Percentiles rank a stretch among this genome's conserved stretches.
phyloP scores from a whole-genome alignment of 2,113 vertebrate genomes.

The Drymodes brunneopygia region DNA sequence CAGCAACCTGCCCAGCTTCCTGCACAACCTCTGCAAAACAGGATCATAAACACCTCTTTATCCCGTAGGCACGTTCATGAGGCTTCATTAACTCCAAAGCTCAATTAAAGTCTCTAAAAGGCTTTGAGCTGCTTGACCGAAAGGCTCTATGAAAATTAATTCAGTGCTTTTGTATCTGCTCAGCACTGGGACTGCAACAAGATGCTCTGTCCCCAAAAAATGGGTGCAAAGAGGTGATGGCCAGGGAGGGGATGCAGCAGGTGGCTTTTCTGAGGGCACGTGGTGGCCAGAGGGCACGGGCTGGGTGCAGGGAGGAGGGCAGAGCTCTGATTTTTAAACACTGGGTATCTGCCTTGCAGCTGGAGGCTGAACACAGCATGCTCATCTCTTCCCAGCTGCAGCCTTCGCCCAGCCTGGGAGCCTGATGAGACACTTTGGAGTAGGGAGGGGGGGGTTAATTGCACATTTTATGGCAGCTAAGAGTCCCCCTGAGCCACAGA shows the following conservation, averaged over 20 bases:
- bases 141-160: constrained; percentile 36
- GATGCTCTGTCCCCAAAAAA: not conserved
- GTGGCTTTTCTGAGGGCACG: not conserved
- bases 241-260: not conserved
- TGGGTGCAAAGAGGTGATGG: accelerated
- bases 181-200: not conserved
- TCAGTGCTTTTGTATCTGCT: constrained; percentile 12
- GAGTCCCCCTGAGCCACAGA: constrained; percentile 20
- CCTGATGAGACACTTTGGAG: constrained; percentile 2
- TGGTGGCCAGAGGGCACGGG: not conserved
- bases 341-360: not conserved
- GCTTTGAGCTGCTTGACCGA: constrained; percentile 28
- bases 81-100: constrained; percentile 38
- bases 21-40: not conserved
- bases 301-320: not conserved
- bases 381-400: constrained; percentile 10
- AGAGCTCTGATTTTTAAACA: not conserved
- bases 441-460: constrained; percentile 45
- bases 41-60: constrained; percentile 33
- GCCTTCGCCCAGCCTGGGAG: not conserved
- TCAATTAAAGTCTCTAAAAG: constrained; percentile 52
- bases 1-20: not conserved
- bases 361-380: not conserved
- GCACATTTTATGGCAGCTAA: constrained; percentile 31
- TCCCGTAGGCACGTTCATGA: not conserved